A percentile compares a stretch with the other conserved stretches of the same genome.
These are phyloP conservation scores for Anoplophora glabripennis DNA, from an alignment of 1,140 invertebrate species.

Conservation along the genomic window DNA sequence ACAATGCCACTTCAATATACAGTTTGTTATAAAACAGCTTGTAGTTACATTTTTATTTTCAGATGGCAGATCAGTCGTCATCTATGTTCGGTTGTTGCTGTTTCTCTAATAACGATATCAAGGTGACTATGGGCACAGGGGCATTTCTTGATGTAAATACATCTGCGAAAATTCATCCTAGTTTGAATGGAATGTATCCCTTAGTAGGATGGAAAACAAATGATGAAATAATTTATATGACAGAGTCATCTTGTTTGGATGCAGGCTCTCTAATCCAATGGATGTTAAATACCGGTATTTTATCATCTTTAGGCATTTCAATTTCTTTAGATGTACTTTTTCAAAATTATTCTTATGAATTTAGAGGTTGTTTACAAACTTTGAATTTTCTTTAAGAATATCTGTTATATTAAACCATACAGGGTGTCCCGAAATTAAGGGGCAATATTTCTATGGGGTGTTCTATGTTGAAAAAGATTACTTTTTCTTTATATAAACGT, in stretches of 20 bases:
- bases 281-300: constrained; percentile 72
- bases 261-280: constrained; percentile 86
- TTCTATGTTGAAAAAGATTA: too few species aligned
- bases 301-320: not conserved
- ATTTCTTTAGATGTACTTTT: too few species aligned
- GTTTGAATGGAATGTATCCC: constrained; percentile 80
- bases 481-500: too few species aligned
- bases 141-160: constrained; percentile 91
- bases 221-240: constrained; percentile 66
- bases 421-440: too few species aligned
- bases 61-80: constrained; percentile 77
- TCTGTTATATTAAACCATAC: too few species aligned
- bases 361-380: not conserved
- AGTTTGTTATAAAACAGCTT: too few species aligned
- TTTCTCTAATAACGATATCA: constrained; percentile 77
- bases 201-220: constrained; percentile 85
- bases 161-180: constrained; percentile 71
- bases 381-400: too few species aligned
- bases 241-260: constrained; percentile 83
- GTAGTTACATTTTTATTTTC: constrained; percentile 35
- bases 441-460: too few species aligned
- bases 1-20: too few species aligned
- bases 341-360: not conserved
- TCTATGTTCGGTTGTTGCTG: constrained; percentile 91
- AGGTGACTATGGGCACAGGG: constrained; percentile 92